Conservation (phyloP, 2,888 invertebrate species). For the Vanessa cardui region DNA sequence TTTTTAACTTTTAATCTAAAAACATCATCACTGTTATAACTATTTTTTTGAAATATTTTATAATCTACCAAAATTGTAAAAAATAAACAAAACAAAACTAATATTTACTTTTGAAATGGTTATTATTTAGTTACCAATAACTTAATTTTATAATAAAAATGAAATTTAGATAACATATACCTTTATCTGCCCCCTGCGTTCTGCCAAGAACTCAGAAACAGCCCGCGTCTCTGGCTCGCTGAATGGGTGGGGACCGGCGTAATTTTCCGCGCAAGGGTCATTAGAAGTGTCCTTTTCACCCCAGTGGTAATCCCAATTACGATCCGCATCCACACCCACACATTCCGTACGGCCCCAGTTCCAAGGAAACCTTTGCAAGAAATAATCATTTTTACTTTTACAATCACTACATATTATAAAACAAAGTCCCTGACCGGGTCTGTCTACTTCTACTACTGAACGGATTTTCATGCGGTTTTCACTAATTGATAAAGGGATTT, state of each 20-base stretch:
- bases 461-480: too few relatives aligned
- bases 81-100: too few relatives aligned
- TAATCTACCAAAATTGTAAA: too few relatives aligned
- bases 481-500: too few relatives aligned
- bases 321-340: conserved; percentile 89
- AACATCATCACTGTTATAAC: too few relatives aligned
- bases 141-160: neutral
- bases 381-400: neutral
- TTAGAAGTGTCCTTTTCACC: conserved; percentile 86
- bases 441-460: too few relatives aligned
- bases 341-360: conserved; percentile 85
- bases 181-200: conserved; percentile 84
- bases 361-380: conserved; percentile 72
- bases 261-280: conserved; percentile 89
- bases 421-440: too few relatives aligned
- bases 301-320: conserved; percentile 91
- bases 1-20: too few relatives aligned
- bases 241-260: conserved; percentile 87
- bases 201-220: conserved; percentile 83
- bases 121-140: neutral
- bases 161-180: conserved; percentile 40
- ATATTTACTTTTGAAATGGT: too few relatives aligned
- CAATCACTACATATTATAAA: too few relatives aligned
- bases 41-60: too few relatives aligned
- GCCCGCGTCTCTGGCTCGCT: conserved; percentile 90